Base-by-base conservation (phyloP, 2,113 vertebrate genomes). In the Vulpes ferrilata region DNA sequence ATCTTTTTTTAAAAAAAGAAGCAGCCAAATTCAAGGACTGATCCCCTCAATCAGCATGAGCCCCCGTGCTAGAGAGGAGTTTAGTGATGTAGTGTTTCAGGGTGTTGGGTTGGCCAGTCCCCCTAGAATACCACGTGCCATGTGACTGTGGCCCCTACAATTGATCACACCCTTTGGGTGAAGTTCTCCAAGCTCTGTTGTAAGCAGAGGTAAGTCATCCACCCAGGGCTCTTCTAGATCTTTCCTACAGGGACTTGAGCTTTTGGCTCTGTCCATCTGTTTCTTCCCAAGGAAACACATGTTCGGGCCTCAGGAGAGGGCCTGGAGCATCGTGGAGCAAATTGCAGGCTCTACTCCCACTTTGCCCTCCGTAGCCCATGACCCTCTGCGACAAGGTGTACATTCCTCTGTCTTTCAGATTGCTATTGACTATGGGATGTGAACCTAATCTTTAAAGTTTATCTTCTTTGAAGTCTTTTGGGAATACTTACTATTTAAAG, bases 211-310 rank as follows among this genome's bases (percentile, higher is more conserved):
- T 23, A 25, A 80, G 43, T 71, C 90, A 73, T 79, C 30, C 38
- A 76, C n/a, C 32, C 67, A 57, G 23, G 15, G 59, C 4, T 57
- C 35, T 87, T 96, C 87, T 92, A 76, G 80, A 60, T 38, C 84
- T 93, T 93, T 59, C 87, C 60, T 64, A 11, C 13, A 38, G 43
- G 22, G 35, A 69, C 32, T 9, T 55, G 55, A 79, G 43, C 15
- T 71, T 96, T 93, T 48, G 51, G 27, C 13, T 95, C 69, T 90
- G n/a, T 22, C 13, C 10, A 25, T 86, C 89, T 82, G 76, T 96
- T 87, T 96, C 17, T 30, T 94, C 11, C n/a, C 35, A 38, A 48
- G 43, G 27, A 89, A 90, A 80, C 53, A 51, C 0, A 86, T 57
- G 38, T 11, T 57, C 11, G 2, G 43, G 43, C 25, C 62, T 43